Base-by-base conservation (phyloP, 2,888 invertebrate species). In the Ecliptopera silaceata region DNA sequence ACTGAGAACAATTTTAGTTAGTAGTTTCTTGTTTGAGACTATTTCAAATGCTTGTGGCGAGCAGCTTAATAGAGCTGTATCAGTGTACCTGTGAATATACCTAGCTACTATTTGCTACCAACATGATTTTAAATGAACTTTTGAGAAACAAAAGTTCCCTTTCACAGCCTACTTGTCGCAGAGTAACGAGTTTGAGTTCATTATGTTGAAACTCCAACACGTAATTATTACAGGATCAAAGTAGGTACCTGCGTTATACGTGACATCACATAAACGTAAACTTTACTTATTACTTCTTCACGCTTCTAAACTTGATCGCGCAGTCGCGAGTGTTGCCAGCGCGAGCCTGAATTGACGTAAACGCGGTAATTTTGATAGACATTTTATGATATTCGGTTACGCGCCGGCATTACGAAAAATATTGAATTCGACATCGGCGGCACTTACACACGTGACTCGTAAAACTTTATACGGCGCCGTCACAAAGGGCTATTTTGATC, bases 391-490 rank as follows among this genome's bases (percentile, higher is more conserved):
- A 44, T 46, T 49, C 49, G 53, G 48, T 44, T 45, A 31, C 53
- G 48, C 42, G 49, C 44, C 43, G 54, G 45, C 43, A 31, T 46
- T 53, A 44, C 36, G 46, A 45, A 51, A 52, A 56, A 59, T 54
- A 60, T 52, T 58, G 45, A 49, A 50, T 57, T 56, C 53, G 59
- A 59, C 55, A 52, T 47, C 55, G 58, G 47, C 55, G 18, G 39
- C 53, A 52, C 51, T 52, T 43, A 50, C 42, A 38, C 59, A 50
- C 50, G 51, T 59, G 8, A 52, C 63, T 65, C 65, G 61, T 64
- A 59, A 59, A 65, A 65, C 48, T 56, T 64, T 65, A 61, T 59
- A 60, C 60, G 58, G 34, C 56, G 52, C 59, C 56, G 52, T 64
- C 47, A 56, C 61, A 55, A 56, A 48, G 42, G 56, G 56, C 54